Base-by-base conservation (phyloP, 2,113 vertebrate species). In the Hippocampus mohnikei region DNA sequence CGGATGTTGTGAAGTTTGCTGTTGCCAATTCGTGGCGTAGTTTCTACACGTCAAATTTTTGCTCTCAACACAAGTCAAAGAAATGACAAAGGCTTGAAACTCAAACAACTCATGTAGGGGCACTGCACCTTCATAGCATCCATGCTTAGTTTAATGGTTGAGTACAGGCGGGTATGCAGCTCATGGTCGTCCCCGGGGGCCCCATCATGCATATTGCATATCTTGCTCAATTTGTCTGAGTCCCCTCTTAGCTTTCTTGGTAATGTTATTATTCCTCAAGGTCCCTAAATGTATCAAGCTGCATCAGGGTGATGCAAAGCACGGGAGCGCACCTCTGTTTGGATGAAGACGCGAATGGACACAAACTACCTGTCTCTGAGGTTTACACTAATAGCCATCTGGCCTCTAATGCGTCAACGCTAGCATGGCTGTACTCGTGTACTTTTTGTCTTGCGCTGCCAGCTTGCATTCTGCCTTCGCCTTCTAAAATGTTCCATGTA, bases 281-380 rank as follows among this genome's bases (percentile, higher is more conserved):
- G 75, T 65, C 81, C 61, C 40, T 85, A 90, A 90, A 88, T 85
- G 82, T 77, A 82, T 90, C 80, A 89, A 84, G 77, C 81, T 86
- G 83, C 48, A 58, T 83, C 61, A 63, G 85, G 79, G 78, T 13
- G 75, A 82, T 80, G 73, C 27, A 62, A 70, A 77, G 77, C 71
- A 59, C 72, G 56, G 20, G n/a, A 65, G 40, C 3, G 62, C 23
- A 77, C 66, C 13, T 80, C 67, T 83, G 84, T 87, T 85, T 85
- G 81, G 76, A 75, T 80, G 78, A 81, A 83, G 85, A 87, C 86
- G 87, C 75, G 89, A 89, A 89, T 89, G 86, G 78, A 90, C 80
- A 88, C 82, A 86, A 87, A 87, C 74, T 72, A 56, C 70, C 53
- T n/a, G 63, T 87, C 83, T 88, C 81, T 63, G 46, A 79, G 81